Percentiles rank a stretch among this genome's conserved stretches.
Evolutionary conservation across 2,113 vertebrate genomes (phyloP).

Genomic region (Herpetotheres cachinnans): DNA sequence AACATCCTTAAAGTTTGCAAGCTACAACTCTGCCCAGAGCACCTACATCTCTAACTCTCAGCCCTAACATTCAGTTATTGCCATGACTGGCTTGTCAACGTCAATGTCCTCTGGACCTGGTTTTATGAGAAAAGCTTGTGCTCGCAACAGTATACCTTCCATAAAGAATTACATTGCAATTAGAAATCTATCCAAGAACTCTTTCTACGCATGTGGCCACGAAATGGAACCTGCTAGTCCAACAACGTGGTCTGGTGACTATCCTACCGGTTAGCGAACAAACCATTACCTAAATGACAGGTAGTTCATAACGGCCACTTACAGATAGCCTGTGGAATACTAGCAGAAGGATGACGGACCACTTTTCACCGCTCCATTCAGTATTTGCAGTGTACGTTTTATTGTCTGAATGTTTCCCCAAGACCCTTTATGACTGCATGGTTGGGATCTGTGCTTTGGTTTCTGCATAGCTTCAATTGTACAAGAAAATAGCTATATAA

Average conservation of each 20-base stretch:
- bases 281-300: background rate
- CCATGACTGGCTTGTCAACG: background rate
- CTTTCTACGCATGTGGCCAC: background rate
- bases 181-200: background rate
- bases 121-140: background rate
- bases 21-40: background rate
- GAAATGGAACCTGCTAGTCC: background rate
- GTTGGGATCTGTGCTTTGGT: background rate
- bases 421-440: background rate
- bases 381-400: background rate
- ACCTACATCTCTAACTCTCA: background rate
- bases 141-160: background rate
- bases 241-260: background rate
- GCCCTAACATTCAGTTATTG: background rate
- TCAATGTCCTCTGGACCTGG: background rate
- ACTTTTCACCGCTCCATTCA: background rate
- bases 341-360: background rate
- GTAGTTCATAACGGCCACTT: background rate
- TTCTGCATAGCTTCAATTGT: background rate
- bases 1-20: background rate
- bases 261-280: background rate
- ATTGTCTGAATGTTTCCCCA: background rate
- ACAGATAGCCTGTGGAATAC: background rate
- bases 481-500: background rate
- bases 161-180: background rate